phyloP scores from a whole-genome alignment of 2,888 invertebrate genomes.

The Ormyrus nitidulus region DNA sequence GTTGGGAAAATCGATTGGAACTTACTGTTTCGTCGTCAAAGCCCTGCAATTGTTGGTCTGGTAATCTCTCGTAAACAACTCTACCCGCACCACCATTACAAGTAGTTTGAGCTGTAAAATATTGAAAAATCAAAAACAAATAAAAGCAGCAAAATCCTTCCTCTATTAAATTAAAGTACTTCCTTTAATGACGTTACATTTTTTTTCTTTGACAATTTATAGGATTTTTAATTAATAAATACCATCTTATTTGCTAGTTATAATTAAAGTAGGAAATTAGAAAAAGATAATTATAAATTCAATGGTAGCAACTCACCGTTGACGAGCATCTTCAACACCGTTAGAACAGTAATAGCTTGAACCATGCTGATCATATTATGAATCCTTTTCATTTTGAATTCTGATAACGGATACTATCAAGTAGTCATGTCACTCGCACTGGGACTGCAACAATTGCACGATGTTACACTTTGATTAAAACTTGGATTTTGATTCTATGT shows the following conservation, averaged over 20 bases:
- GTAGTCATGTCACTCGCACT: constrained; percentile 69
- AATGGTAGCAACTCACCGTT: constrained; percentile 80
- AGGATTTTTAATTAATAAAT: neutral
- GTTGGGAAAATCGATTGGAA: constrained; percentile 54
- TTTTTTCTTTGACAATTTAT: no score
- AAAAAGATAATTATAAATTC: no score
- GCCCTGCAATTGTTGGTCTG: constrained; percentile 92
- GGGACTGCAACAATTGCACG: constrained; percentile 55
- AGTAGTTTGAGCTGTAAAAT: constrained; percentile 86
- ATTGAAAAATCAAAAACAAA: neutral
- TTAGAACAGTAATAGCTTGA: constrained; percentile 90
- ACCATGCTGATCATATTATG: constrained; percentile 82
- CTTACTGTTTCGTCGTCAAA: constrained; percentile 92
- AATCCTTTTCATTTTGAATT: constrained; percentile 79
- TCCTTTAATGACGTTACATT: no score
- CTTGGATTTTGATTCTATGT: no score
- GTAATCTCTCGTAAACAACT: constrained; percentile 91
- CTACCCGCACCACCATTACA: constrained; percentile 93
- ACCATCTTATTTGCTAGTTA: neutral
- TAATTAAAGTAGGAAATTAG: neutral
- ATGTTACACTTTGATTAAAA: no score
- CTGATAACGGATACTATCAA: constrained; percentile 61
- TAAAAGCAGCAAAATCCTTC: neutral
- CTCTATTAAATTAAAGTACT: no score
- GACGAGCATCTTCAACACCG: constrained; percentile 88